Evolutionary conservation across 2,113 vertebrate genomes (phyloP).

Genomic region (Rattus rattus): DNA sequence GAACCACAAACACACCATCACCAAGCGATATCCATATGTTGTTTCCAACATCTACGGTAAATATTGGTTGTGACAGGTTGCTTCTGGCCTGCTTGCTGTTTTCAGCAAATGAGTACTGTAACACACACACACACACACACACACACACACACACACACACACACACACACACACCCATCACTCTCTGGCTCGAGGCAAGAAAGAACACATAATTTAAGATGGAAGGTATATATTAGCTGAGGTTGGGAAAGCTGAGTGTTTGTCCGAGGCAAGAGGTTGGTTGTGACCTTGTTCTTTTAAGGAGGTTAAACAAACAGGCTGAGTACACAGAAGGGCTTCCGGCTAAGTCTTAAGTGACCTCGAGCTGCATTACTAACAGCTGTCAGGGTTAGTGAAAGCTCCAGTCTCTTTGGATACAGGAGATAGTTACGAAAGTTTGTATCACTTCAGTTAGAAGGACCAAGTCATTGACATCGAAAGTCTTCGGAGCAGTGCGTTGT

Average conservation of each 20-base stretch:
- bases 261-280: neutral
- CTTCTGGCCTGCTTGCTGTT: neutral
- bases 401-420: neutral
- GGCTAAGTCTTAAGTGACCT: neutral
- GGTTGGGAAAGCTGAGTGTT: no score
- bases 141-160: neutral
- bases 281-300: neutral
- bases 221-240: neutral
- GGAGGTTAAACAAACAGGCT: neutral
- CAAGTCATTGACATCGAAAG: neutral
- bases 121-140: neutral
- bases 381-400: neutral
- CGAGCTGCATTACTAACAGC: neutral
- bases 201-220: neutral
- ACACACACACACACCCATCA: neutral
- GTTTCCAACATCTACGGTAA: neutral
- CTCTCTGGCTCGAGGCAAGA: neutral
- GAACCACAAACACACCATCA: neutral
- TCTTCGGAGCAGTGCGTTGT: neutral
- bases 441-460: neutral
- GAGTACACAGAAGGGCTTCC: neutral
- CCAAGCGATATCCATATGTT: neutral
- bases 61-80: neutral
- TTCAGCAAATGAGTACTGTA: neutral
- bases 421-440: no score